Conservation (phyloP, 1,140 invertebrate species). For the Archegozetes longisetosus region DNA sequence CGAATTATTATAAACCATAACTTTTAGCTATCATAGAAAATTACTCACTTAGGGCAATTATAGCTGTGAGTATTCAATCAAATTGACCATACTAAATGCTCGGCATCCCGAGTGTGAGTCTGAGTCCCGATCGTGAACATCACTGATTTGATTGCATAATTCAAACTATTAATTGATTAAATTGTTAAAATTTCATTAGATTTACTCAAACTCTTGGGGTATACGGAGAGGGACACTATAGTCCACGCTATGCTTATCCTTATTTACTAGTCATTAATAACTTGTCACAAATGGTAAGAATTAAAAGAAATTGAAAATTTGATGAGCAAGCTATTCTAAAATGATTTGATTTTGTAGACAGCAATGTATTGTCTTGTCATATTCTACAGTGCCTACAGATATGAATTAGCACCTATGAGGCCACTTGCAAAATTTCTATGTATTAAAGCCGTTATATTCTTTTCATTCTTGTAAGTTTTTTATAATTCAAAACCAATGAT, state of each 20-base stretch:
- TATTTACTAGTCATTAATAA: slow-evolving; percentile 85
- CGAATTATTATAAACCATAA: slow-evolving; percentile 53
- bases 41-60: too few relatives aligned
- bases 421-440: slow-evolving; percentile 92
- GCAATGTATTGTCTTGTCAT: slow-evolving; percentile 91
- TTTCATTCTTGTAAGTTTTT: slow-evolving; percentile 85
- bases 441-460: slow-evolving; percentile 93
- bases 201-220: slow-evolving; percentile 68
- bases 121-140: too few relatives aligned
- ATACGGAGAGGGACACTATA: slow-evolving; percentile 80
- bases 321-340: slow-evolving; percentile 18
- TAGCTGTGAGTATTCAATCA: slow-evolving; percentile 72
- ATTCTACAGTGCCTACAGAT: slow-evolving; percentile 75
- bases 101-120: too few relatives aligned
- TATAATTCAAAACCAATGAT: slow-evolving; percentile 2
- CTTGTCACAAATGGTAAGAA: slow-evolving; percentile 69
- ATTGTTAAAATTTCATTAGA: slow-evolving; percentile 30
- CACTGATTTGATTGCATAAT: slow-evolving; percentile 67
- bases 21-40: too few relatives aligned
- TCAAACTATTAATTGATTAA: slow-evolving; percentile 61
- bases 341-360: slow-evolving; percentile 25
- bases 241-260: slow-evolving; percentile 57
- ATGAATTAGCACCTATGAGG: slow-evolving; percentile 73
- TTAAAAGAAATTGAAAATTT: slow-evolving; percentile 10
- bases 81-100: too few relatives aligned